Evolutionary conservation across 2,113 vertebrate species (phyloP).

Genomic region (Colius striatus): DNA sequence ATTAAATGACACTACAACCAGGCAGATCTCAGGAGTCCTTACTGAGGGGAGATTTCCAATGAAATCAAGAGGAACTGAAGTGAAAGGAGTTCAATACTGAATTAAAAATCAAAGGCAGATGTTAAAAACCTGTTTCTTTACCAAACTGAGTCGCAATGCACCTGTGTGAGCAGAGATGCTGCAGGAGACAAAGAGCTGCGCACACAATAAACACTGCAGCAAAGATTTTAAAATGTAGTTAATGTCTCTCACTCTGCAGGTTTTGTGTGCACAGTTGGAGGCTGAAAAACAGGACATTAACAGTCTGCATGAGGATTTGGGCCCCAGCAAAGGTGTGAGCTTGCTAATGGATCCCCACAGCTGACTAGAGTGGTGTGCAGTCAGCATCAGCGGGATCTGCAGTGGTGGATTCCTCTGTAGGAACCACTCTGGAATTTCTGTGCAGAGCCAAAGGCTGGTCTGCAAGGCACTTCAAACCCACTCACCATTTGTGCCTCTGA

Average conservation of each 20-base stretch:
- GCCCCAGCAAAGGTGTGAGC: not conserved
- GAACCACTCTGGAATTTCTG: not conserved
- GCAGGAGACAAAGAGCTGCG: not conserved
- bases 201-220: not conserved
- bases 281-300: not conserved
- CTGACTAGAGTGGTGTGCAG: rapidly evolving
- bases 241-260: not conserved
- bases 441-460: not conserved
- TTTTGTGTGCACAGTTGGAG: not conserved
- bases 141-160: not conserved
- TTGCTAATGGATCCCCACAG: not conserved
- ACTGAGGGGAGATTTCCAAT: not conserved
- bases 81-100: not conserved
- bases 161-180: not conserved
- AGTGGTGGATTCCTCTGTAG: rapidly evolving
- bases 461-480: not conserved
- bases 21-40: not conserved
- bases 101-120: conserved; percentile 13
- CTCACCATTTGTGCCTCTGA: not conserved
- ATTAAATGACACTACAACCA: not conserved
- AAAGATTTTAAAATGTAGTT: not conserved
- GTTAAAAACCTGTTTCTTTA: not conserved
- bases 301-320: not conserved
- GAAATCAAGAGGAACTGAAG: not conserved
- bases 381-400: rapidly evolving